A percentile compares a stretch with the other conserved stretches of the same genome.
Conservation (phyloP, 2,797 vertebrate genomes). For the Pangasius mekongensis region DNA sequence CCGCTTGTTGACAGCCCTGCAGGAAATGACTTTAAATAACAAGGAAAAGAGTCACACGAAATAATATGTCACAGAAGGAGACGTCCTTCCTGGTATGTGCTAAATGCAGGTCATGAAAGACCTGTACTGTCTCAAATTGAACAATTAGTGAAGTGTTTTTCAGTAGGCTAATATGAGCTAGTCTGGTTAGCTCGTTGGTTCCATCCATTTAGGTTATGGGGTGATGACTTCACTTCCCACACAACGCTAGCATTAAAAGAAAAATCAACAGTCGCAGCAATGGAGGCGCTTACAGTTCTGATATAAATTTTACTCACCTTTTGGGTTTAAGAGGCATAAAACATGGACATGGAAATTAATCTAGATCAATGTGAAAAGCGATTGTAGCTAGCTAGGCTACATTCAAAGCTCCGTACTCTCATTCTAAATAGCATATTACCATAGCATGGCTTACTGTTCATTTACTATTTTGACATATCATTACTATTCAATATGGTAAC, state of each 20-base stretch:
- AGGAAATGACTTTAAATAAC: conserved; percentile 31
- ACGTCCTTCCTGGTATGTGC: neutral
- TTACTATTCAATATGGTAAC: no score
- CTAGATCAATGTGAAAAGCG: no score
- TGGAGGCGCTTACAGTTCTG: neutral
- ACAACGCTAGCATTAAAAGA: no score
- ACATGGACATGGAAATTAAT: neutral
- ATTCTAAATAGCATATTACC: no score
- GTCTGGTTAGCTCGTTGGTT: neutral
- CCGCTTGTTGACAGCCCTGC: conserved; percentile 23
- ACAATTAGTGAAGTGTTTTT: neutral
- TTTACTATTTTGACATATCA: no score
- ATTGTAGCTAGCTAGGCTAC: no score
- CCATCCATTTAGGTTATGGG: neutral
- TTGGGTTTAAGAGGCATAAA: neutral
- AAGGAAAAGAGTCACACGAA: neutral
- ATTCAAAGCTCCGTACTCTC: no score
- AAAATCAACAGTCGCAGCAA: neutral
- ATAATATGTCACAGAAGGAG: neutral
- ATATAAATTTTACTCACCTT: neutral
- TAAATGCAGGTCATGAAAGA: neutral
- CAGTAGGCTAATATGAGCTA: neutral
- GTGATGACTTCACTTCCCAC: neutral
- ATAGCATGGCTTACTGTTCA: no score
- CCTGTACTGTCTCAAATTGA: neutral